These are phyloP conservation scores for Eudyptes chrysolophus DNA, from an alignment of 2,113 vertebrate species.

Conservation along the genomic window DNA sequence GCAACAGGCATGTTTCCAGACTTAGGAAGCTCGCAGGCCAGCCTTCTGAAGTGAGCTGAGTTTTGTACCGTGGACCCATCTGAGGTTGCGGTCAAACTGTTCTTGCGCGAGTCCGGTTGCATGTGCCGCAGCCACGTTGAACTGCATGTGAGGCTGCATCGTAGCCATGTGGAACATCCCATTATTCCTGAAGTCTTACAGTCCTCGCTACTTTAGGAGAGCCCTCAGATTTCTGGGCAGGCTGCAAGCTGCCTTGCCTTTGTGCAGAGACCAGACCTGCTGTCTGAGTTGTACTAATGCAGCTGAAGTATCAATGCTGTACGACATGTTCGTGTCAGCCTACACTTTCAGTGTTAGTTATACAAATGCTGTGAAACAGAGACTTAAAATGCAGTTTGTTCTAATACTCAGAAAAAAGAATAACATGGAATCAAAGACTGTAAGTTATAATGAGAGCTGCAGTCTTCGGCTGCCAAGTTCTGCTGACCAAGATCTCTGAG, in stretches of 20 bases:
- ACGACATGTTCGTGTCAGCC: rapidly evolving
- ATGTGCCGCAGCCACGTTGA: not conserved
- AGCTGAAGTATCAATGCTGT: not conserved
- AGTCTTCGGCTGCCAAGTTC: not conserved
- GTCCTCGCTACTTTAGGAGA: not conserved
- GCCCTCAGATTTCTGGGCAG: not conserved
- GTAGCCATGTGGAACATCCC: not conserved
- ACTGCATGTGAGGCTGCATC: not conserved
- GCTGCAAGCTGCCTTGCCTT: not conserved
- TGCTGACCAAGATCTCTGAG: not conserved
- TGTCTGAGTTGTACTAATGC: not conserved
- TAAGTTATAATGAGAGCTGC: not conserved
- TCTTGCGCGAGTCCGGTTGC: too few relatives aligned
- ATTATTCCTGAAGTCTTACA: not conserved
- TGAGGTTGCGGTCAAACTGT: not conserved
- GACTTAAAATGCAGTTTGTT: not conserved
- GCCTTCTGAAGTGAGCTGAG: not conserved
- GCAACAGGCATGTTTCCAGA: not conserved
- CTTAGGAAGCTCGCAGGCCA: not conserved
- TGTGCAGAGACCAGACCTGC: not conserved
- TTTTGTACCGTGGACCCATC: too few relatives aligned
- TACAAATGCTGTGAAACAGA: not conserved
- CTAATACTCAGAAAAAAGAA: not conserved
- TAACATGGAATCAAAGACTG: not conserved
- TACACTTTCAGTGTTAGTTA: not conserved